A percentile compares a stretch with the other conserved stretches of the same genome.
Conservation (phyloP, 2,113 vertebrate genomes). For the Pygoscelis adeliae region DNA sequence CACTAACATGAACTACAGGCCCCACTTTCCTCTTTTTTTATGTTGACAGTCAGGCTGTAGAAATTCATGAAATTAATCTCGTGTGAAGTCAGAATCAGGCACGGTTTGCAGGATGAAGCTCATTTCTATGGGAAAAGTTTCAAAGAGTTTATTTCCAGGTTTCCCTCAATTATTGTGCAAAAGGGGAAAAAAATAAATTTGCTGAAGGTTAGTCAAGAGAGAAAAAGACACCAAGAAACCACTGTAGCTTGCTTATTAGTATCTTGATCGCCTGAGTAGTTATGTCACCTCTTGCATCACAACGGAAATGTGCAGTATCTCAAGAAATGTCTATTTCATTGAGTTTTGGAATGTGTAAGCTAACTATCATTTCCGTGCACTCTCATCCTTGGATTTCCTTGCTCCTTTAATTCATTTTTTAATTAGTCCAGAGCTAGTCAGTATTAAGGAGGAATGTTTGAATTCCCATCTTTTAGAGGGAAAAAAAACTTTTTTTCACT, state of each 20-base stretch:
- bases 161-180: not conserved
- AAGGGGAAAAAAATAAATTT: not conserved
- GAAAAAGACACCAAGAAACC: not conserved
- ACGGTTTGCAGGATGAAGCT: not conserved
- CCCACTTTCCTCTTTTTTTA: not conserved
- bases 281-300: not conserved
- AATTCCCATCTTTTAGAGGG: not conserved
- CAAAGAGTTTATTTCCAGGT: not conserved
- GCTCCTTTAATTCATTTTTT: not conserved
- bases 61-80: not conserved
- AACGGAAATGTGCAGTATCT: not conserved
- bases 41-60: not conserved
- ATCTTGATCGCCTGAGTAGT: not conserved
- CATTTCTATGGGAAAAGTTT: not conserved
- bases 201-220: not conserved
- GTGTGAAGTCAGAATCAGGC: not conserved
- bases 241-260: not conserved
- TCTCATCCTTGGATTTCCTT: not conserved
- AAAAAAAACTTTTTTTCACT: not conserved
- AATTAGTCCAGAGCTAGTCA: not conserved
- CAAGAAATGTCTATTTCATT: not conserved
- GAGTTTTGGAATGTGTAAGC: not conserved
- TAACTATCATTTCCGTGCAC: not conserved
- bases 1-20: not conserved
- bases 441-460: not conserved